Conservation (phyloP, 2,797 vertebrate genomes). For the Diceros bicornis region DNA sequence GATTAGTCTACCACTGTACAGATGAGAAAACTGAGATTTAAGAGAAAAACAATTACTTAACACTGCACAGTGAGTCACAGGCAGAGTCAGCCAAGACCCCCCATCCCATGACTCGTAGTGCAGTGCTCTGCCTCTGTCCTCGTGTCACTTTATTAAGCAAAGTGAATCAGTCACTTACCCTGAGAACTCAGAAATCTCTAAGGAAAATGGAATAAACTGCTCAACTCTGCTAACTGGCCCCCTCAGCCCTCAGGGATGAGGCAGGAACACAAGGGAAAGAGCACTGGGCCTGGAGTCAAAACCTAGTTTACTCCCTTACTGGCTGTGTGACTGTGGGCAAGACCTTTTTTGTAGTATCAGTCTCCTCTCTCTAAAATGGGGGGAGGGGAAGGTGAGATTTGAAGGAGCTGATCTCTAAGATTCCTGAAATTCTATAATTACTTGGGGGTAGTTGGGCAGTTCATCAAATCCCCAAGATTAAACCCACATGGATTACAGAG, state of each 20-base stretch:
- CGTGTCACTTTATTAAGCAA: slow-evolving; percentile 11
- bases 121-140: background rate
- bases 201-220: slow-evolving; percentile 58
- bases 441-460: background rate
- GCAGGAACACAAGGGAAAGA: slow-evolving; percentile 11
- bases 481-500: slow-evolving; percentile 56
- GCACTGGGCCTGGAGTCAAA: background rate
- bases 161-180: slow-evolving; percentile 8
- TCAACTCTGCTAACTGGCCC: background rate
- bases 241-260: background rate
- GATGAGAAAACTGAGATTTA: slow-evolving; percentile 43
- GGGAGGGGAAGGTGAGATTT: background rate
- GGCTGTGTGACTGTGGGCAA: background rate
- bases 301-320: background rate
- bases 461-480: slow-evolving; percentile 69
- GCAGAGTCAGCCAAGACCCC: background rate
- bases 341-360: background rate
- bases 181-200: slow-evolving; percentile 55
- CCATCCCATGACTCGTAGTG: background rate
- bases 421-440: slow-evolving; percentile 2
- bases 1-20: background rate
- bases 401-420: slow-evolving; percentile 32
- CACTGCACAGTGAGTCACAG: background rate
- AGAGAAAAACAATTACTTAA: slow-evolving; percentile 39
- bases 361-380: background rate